Evolutionary conservation across 1,140 invertebrate genomes (phyloP), one percentile per base, ranked within the genome.

Genomic region (Heliconius hermathena): DNA sequence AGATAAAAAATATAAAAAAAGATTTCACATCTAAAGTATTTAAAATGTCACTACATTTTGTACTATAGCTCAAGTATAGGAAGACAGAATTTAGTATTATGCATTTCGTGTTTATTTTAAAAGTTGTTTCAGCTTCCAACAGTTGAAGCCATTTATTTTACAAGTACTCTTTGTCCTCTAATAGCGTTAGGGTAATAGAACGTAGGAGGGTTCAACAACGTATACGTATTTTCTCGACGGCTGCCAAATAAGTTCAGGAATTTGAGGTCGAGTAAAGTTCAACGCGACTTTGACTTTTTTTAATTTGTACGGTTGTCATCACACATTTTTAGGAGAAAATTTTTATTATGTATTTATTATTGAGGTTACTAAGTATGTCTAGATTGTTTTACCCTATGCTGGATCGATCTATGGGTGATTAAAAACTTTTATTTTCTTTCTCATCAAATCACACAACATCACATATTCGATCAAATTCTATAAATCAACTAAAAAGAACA

Each of bases 161-260:
- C 26, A 66, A 66, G 60, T 66, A 5, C 26, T 66, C 60, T 66
- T 66, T 66, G 60, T 66, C 60, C 60, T 66, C 60, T 66, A 66
- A 66, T 29, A 66, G 60, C 60, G 60, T 66, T 29, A 29, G 60
- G 60, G 60, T 66, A 66, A 66, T 66, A 66, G 60, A 66, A 66
- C 60, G 60, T 66, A 66, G 60, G 60, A 66, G 60, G 60, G 60
- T 29, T 66, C 26, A 66, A 66, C 60, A 66, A 66, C 29, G 60
- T 66, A 6, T 66, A 22, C 16, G 60, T 66, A 66, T 66, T 29
- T 29, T 66, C 60, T 66, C 26, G 60, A 16, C 60, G 26, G 60
- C 22, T 66, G 60, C 60, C 60, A 66, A 66, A 66, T 66, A 66
- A 66, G 60, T 66, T 66, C 60, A 29, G 60, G 60, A 66, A 66